Evolutionary conservation across 2,888 invertebrate genomes (phyloP).

Genomic region (Tholera decimalis): DNA sequence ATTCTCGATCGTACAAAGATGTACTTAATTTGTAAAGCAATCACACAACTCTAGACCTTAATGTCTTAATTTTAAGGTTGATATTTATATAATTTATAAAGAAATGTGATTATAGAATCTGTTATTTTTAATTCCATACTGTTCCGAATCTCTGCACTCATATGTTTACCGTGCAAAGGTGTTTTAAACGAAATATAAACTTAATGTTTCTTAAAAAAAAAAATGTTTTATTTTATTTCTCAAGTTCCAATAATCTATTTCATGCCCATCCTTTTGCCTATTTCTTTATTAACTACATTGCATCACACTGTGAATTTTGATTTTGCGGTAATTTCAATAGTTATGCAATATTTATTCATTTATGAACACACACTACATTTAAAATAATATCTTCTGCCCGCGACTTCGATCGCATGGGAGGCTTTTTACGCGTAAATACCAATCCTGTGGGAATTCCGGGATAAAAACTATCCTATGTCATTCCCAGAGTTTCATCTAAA

Average conservation of each 20-base stretch:
- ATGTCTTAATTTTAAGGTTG: slow-evolving; percentile 52
- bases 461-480: too few species aligned
- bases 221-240: slow-evolving; percentile 30
- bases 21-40: slow-evolving; percentile 69
- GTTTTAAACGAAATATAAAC: slow-evolving; percentile 68
- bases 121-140: slow-evolving; percentile 69
- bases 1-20: slow-evolving; percentile 64
- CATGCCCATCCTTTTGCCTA: background rate
- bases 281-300: background rate
- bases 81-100: slow-evolving; percentile 61
- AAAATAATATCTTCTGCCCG: too few species aligned
- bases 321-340: background rate
- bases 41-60: slow-evolving; percentile 55
- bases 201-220: slow-evolving; percentile 60
- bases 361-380: too few species aligned
- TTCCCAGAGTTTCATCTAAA: too few species aligned
- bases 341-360: background rate
- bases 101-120: slow-evolving; percentile 70
- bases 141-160: slow-evolving; percentile 79
- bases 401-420: too few species aligned
- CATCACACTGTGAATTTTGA: background rate
- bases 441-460: too few species aligned
- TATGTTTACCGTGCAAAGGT: slow-evolving; percentile 78
- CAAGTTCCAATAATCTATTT: background rate
- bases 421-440: too few species aligned